Percentiles rank a stretch among this genome's conserved stretches.
Evolutionary conservation across 2,113 vertebrate species (phyloP).

Genomic region (Eulemur macaco): DNA sequence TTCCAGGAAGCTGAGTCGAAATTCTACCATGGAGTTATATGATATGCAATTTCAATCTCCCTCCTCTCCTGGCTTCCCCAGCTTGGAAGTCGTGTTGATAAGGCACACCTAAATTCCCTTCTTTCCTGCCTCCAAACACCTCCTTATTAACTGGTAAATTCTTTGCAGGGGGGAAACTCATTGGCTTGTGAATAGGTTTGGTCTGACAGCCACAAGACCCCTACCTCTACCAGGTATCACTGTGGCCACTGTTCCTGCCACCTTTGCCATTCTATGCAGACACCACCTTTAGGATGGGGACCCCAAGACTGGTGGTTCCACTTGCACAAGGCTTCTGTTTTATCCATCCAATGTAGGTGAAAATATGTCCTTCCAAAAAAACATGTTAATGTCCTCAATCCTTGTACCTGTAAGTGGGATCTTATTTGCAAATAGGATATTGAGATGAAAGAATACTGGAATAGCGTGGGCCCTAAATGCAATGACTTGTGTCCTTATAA

Average conservation of each 20-base stretch:
- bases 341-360: background rate
- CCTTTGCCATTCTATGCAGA: background rate
- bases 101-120: background rate
- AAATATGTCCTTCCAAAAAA: background rate
- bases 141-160: background rate
- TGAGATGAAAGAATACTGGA: background rate
- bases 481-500: background rate
- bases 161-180: background rate
- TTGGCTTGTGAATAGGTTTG: background rate
- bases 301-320: background rate
- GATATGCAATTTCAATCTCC: background rate
- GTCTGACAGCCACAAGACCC: background rate
- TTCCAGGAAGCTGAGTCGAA: background rate
- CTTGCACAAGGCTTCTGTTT: background rate
- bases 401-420: background rate
- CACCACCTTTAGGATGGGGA: rapidly evolving
- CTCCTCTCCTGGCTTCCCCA: background rate
- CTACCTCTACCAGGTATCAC: background rate
- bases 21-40: rapidly evolving
- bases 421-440: background rate
- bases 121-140: background rate
- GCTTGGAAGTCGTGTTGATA: background rate
- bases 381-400: background rate
- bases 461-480: background rate
- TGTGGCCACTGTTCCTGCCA: background rate